Evolutionary conservation across 2,113 vertebrate species (phyloP).

Genomic region (Ciconia boyciana): DNA sequence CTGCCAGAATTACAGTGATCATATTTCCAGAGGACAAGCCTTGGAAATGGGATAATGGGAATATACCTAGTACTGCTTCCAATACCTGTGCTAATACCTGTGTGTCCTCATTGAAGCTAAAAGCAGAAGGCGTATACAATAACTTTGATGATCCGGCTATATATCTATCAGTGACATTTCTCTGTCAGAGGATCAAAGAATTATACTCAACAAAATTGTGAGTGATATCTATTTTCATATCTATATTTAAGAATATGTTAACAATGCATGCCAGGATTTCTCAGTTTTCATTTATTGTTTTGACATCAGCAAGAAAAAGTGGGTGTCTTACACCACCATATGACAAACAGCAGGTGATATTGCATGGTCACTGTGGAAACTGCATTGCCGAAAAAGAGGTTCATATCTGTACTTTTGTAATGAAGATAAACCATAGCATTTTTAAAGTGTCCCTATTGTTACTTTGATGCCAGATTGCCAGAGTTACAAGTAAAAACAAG

Average conservation of each 20-base stretch:
- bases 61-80: not conserved
- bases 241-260: not conserved
- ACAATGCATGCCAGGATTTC: not conserved
- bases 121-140: not conserved
- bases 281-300: not conserved
- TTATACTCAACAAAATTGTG: not conserved
- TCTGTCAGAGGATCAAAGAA: not conserved
- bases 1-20: not conserved
- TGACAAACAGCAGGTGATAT: slow-evolving; percentile 2
- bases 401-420: not conserved
- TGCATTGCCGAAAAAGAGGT: not conserved
- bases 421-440: not conserved
- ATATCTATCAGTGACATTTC: not conserved
- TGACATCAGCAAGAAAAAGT: not conserved
- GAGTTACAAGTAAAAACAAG: not conserved
- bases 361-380: slow-evolving; percentile 12
- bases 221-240: not conserved
- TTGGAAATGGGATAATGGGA: not conserved
- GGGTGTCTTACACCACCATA: not conserved
- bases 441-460: not conserved
- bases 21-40: not conserved
- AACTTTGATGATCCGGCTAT: not conserved
- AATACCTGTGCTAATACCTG: not conserved
- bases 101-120: not conserved
- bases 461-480: not conserved